Conservation (phyloP, 2,797 vertebrate genomes). For the Chloroceryle inda region DNA sequence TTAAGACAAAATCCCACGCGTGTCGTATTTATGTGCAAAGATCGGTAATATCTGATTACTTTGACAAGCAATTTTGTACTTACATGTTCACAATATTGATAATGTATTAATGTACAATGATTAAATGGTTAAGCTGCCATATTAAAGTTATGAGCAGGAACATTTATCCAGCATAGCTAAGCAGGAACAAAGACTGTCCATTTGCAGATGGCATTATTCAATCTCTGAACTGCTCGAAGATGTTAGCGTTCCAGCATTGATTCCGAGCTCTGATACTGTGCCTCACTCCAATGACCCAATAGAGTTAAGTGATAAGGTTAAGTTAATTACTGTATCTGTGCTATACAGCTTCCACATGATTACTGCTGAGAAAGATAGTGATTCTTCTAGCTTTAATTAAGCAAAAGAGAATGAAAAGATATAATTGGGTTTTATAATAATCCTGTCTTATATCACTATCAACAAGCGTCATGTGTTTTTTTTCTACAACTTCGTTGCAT, state of each 20-base stretch:
- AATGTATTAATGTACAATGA: slow-evolving; percentile 82
- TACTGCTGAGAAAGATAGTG: slow-evolving; percentile 88
- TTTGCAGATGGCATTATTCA: slow-evolving; percentile 73
- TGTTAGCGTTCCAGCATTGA: slow-evolving; percentile 75
- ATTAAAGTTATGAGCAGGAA: slow-evolving; percentile 66
- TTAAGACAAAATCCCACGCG: slow-evolving; percentile 44
- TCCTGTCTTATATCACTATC: slow-evolving; percentile 78
- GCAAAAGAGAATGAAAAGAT: slow-evolving; percentile 91
- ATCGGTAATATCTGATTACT: slow-evolving; percentile 77
- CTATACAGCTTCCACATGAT: slow-evolving; percentile 90
- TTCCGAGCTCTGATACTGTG: slow-evolving; percentile 83
- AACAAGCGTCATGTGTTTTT: slow-evolving; percentile 64
- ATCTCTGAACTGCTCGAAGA: slow-evolving; percentile 58
- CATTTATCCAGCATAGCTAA: slow-evolving; percentile 65
- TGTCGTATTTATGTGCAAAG: slow-evolving; percentile 65
- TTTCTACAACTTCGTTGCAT: slow-evolving; percentile 62
- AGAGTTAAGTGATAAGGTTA: slow-evolving; percentile 95
- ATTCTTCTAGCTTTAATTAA: slow-evolving; percentile 94
- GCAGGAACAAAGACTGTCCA: slow-evolving; percentile 73
- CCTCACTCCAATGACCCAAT: slow-evolving; percentile 87
- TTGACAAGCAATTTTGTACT: slow-evolving; percentile 80
- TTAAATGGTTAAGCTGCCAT: slow-evolving; percentile 82
- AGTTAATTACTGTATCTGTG: slow-evolving; percentile 94
- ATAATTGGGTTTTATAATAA: slow-evolving; percentile 87
- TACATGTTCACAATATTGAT: slow-evolving; percentile 79